Base-by-base conservation (phyloP, 2,113 vertebrate genomes). In the Indicator maculatus region DNA sequence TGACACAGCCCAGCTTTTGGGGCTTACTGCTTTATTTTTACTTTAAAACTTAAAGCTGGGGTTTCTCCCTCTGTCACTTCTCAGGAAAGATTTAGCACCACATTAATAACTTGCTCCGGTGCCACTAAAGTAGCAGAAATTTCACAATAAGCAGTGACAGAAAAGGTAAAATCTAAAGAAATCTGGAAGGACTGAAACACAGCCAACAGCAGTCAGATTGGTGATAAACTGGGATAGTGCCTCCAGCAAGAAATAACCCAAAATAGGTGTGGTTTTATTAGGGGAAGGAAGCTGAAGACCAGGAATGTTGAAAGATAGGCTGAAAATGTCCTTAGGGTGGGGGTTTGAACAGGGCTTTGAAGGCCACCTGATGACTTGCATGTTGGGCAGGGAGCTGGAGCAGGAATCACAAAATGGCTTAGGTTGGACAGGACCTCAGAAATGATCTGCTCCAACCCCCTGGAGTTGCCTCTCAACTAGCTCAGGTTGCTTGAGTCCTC, bases 161-260 rank as follows among this genome's bases (percentile, higher is more conserved):
- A 83, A 89, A 89, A 88, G 86, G 75, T n/a, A 47, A 19, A 66
- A 26, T 53, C 30, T 79, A 28, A 89, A 61, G 73, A 70, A 84
- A 89, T 58, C 59, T 69, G 59, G 64, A 61, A 39, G 50, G 69
- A 13, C 59, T 76, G 87, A 96, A 91, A 28, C n/a, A 13, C 27
- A 78, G 77, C 78, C 90, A 93, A 53, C 83, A 9, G 47, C 19
- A 91, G 39, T 33, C 84, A 93, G 85, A 65, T 79, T 87, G 85
- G 63, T 44, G 71, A 76, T 91, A 33, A 91, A 60, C 74, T 89
- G 1, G 0, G 55, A 53, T 60, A 56, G 58, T 93, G 76, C 83
- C 86, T 93, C 75, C 90, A 93, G 93, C 64, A 77, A 93, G 86
- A 86, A 94, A 55, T 55, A 92, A 83, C 77, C 89, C 56, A 11